Conservation (phyloP, 2,797 vertebrate genomes). For the Characodon lateralis region DNA sequence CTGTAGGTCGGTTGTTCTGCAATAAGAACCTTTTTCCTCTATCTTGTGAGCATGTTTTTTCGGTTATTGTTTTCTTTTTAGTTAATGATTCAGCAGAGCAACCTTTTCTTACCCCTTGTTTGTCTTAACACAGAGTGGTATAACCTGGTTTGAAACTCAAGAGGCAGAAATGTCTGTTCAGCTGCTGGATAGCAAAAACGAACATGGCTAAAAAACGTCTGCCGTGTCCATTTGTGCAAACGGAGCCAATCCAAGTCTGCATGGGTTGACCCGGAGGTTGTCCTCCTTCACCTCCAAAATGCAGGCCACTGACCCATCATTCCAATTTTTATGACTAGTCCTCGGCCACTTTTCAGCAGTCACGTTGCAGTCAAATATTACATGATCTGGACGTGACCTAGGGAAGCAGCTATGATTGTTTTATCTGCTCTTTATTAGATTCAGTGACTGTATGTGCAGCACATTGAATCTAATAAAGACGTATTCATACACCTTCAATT, state of each 20-base stretch:
- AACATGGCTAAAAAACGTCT: conserved; percentile 44
- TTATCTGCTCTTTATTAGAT: conserved; percentile 46
- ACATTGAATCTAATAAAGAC: too few relatives aligned
- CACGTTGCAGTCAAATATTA: conserved; percentile 46
- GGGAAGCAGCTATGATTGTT: conserved; percentile 40
- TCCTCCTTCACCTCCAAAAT: conserved; percentile 59
- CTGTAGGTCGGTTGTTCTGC: conserved; percentile 37
- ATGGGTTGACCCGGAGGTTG: conserved; percentile 50
- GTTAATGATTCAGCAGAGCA: conserved; percentile 62
- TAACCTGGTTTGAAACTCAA: conserved; percentile 35
- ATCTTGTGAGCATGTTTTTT: conserved; percentile 19
- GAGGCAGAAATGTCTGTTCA: conserved; percentile 48
- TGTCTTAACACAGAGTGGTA: conserved; percentile 26
- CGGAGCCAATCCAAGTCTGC: conserved; percentile 38
- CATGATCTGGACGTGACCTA: conserved; percentile 42
- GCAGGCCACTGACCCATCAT: conserved; percentile 63
- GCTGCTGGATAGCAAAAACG: conserved; percentile 57
- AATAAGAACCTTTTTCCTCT: conserved; percentile 38
- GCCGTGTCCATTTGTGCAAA: conserved; percentile 53
- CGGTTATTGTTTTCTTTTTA: conserved; percentile 15
- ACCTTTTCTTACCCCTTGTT: conserved; percentile 17
- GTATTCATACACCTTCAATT: neutral
- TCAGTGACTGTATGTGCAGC: conserved; percentile 24
- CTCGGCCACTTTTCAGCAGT: conserved; percentile 60
- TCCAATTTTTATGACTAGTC: conserved; percentile 61